Evolutionary conservation across 2,113 vertebrate genomes (phyloP).

Genomic region (Ceuthmochares aereus): DNA sequence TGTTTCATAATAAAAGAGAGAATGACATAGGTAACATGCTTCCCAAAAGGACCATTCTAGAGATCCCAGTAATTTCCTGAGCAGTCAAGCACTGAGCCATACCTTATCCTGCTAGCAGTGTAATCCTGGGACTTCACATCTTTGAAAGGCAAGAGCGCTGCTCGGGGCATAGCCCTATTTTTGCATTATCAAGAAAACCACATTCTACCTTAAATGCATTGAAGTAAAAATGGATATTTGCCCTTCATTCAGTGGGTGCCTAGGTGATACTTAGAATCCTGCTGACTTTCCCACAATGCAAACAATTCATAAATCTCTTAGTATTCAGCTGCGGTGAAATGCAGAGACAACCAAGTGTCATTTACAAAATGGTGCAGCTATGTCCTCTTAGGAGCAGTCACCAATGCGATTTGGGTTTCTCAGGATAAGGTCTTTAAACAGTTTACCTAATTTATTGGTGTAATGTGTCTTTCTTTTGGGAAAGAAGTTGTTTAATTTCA

Average conservation of each 20-base stretch:
- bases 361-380: background rate
- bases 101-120: background rate
- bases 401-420: background rate
- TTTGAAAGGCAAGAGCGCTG: background rate
- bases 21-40: background rate
- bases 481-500: background rate
- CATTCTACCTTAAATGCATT: background rate
- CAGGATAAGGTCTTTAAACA: background rate
- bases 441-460: slow-evolving; percentile 11
- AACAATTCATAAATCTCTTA: background rate
- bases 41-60: background rate
- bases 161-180: background rate
- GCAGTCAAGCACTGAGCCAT: background rate
- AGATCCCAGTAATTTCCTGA: background rate
- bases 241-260: background rate
- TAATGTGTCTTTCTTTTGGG: background rate
- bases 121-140: background rate
- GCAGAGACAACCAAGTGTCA: background rate
- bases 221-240: background rate
- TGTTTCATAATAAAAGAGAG: background rate
- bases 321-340: background rate
- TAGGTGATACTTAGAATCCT: background rate
- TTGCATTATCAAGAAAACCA: background rate
- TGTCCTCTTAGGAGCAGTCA: background rate
- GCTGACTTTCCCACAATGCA: background rate